Base-by-base conservation (phyloP, 2,797 vertebrate species). In the Paramormyrops hopkinsi region DNA sequence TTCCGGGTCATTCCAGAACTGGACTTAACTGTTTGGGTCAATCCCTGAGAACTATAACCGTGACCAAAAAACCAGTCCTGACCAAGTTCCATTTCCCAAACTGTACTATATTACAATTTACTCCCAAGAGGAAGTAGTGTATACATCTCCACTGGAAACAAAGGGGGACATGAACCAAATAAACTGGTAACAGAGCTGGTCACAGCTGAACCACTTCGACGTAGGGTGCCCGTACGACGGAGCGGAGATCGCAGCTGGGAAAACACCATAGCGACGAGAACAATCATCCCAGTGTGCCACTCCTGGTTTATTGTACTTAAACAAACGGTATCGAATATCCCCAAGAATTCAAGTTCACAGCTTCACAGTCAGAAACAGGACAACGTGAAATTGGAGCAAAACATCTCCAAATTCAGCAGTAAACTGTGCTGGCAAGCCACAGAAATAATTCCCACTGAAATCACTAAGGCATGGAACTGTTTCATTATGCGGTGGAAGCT, bases 111-210 rank as follows among this genome's bases (percentile, higher is more conserved):
- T 33, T 53, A 54, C 17, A 48, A 6, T 37, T 86, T 12, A 25
- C 2, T 4, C 54, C 22, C 44, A 33, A 51, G 41, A 29, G 88
- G 44, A 79, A 19, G 41, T 50, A 53, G 59, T 5, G 62, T n/a
- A 14, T 48, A 41, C 29, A 17, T 87, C n/a, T 76, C 8, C 12
- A 33, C 69, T 25, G 46, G 44, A 76, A 50, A 86, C 14, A 12
- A 11, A 73, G 84, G 8, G 50, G 62, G 50, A 51, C n/a, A 53
- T 90, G 65, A 89, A 89, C 85, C 33, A 48, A 83, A 83, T 89
- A 50, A 89, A 82, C 88, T 53, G 53, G 88, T 87, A 89, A 89
- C 48, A 69, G 90, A 90, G 46, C 53, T 25, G 33, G 88, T 88
- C 88, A 86, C 76, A 53, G 89, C 85, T 54, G 84, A 76, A 86